Percentiles rank a stretch among this genome's conserved stretches.
Evolutionary conservation across 2,797 vertebrate genomes (phyloP).

Genomic region (Schizothorax lantsangensis): DNA sequence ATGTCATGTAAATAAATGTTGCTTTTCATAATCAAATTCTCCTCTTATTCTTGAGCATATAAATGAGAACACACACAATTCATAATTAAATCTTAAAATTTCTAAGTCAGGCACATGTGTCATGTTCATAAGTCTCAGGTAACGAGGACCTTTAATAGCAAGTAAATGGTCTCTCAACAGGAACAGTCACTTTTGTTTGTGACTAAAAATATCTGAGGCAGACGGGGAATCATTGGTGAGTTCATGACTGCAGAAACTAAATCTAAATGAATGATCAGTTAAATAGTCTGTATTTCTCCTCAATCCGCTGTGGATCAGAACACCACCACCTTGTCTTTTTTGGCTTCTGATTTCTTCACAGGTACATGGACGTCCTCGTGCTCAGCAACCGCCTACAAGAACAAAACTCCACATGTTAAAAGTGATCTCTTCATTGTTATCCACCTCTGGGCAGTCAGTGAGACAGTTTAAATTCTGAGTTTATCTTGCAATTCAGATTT

Average conservation of each 20-base stretch:
- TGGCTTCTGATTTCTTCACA: constrained; percentile 75
- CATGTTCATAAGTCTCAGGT: not conserved
- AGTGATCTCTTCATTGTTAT: constrained; percentile 88
- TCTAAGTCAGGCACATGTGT: not conserved
- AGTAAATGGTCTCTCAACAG: not conserved
- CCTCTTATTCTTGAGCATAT: not conserved
- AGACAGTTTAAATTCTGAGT: constrained; percentile 72
- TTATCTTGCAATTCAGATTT: no score
- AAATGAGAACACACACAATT: no score
- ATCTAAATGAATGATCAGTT: not conserved
- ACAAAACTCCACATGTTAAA: constrained; percentile 71
- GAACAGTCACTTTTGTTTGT: not conserved
- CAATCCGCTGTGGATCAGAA: constrained; percentile 76
- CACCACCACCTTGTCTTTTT: constrained; percentile 83
- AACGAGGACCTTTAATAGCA: no score
- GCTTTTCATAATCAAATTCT: not conserved
- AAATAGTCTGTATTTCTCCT: not conserved
- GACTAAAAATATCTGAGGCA: not conserved
- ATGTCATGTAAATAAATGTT: constrained; percentile 1
- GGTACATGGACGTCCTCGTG: constrained; percentile 83
- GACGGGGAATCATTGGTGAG: not conserved
- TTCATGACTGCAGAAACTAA: not conserved
- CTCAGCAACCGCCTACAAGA: constrained; percentile 86
- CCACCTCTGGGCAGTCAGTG: constrained; percentile 73
- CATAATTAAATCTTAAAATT: not conserved